phyloP scores from a whole-genome alignment of 1,140 invertebrate species.

The Drosophila triauraria region DNA sequence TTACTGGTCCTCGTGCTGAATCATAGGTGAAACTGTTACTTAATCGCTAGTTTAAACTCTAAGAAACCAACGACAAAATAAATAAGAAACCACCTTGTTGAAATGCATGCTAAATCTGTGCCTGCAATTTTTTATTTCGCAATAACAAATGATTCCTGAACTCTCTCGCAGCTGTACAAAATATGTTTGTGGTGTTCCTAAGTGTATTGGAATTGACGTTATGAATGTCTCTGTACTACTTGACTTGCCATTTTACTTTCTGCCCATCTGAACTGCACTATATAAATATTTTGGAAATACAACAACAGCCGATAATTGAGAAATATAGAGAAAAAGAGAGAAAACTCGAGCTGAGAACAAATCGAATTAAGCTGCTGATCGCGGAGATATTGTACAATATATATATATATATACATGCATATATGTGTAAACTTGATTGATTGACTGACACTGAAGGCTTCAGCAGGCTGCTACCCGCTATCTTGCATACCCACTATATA shows the following conservation, averaged over 20 bases:
- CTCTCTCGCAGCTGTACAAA: constrained; percentile 18
- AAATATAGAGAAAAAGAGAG: constrained; percentile 20
- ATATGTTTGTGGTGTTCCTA: constrained; percentile 39
- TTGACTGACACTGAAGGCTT: constrained; percentile 84
- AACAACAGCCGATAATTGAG: constrained; percentile 46
- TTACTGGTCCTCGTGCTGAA: constrained; percentile 6
- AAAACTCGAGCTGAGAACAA: constrained; percentile 26
- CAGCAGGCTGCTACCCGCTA: constrained; percentile 55
- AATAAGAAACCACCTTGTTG: background rate
- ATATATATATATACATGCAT: constrained; percentile 30
- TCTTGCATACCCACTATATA: constrained; percentile 44
- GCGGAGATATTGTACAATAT: constrained; percentile 43
- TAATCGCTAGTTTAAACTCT: constrained; percentile 3
- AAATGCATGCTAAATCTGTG: constrained; percentile 31
- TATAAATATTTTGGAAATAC: constrained; percentile 59
- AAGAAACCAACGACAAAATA: background rate
- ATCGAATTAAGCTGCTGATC: constrained; percentile 35
- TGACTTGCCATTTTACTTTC: constrained; percentile 84
- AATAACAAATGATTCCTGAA: constrained; percentile 9
- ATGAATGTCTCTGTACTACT: constrained; percentile 62
- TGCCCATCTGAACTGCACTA: constrained; percentile 84
- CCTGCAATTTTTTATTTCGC: constrained; percentile 13
- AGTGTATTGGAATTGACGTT: constrained; percentile 42
- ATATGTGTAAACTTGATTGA: constrained; percentile 71
- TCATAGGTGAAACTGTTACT: constrained; percentile 26